phyloP scores from a whole-genome alignment of 2,113 vertebrate species.

The Mystacornis crossleyi region DNA sequence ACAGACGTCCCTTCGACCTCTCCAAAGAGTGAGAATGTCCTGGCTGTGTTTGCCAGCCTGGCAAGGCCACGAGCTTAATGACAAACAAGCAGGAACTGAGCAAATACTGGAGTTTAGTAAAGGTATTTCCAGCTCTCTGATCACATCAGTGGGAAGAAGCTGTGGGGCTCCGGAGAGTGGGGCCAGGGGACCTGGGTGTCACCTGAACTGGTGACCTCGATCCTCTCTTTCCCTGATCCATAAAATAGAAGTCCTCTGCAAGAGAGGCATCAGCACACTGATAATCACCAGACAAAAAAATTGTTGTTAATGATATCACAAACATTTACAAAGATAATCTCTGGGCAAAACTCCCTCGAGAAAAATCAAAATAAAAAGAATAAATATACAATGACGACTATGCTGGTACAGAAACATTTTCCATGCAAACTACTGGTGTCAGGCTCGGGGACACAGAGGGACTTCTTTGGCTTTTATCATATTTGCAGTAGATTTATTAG shows the following conservation, averaged over 20 bases:
- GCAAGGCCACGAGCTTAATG: background rate
- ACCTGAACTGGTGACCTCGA: background rate
- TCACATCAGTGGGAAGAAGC: background rate
- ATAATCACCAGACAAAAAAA: background rate
- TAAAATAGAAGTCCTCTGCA: background rate
- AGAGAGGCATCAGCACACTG: background rate
- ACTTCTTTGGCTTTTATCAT: background rate
- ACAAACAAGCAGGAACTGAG: background rate
- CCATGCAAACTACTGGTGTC: background rate
- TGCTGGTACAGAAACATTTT: background rate
- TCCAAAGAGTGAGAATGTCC: background rate
- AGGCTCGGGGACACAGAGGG: background rate
- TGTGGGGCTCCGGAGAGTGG: background rate
- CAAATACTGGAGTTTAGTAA: background rate
- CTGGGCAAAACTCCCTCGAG: background rate
- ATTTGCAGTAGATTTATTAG: background rate
- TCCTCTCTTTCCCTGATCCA: background rate
- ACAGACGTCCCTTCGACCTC: background rate
- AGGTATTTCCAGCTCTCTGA: background rate
- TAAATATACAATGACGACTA: background rate
- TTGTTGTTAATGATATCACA: background rate
- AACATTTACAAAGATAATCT: background rate
- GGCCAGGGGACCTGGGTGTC: background rate
- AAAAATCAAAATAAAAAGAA: background rate
- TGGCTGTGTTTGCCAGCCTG: background rate